Evolutionary conservation across 2,113 vertebrate species (phyloP).

Genomic region (Sturnira hondurensis): DNA sequence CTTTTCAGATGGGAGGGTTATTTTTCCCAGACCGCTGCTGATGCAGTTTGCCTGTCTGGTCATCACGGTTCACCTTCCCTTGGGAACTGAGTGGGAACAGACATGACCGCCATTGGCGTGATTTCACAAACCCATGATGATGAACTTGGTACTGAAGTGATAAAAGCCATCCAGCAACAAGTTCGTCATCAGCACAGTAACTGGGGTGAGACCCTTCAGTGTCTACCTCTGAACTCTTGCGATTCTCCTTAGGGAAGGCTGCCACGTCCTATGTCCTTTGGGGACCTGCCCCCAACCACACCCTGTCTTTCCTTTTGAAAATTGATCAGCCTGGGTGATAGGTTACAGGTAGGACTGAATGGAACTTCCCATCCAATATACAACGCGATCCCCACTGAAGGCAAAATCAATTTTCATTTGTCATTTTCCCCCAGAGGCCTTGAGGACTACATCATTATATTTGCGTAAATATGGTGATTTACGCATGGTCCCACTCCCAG

Average conservation of each 20-base stretch:
- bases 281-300: accelerated
- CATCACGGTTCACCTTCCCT: neutral
- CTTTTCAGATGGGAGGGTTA: neutral
- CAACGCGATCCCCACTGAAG: neutral
- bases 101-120: neutral
- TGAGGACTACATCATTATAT: neutral
- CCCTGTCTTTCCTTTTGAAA: neutral
- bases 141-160: neutral
- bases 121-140: neutral
- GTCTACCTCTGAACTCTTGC: neutral
- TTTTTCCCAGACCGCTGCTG: neutral
- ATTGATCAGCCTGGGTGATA: neutral
- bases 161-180: neutral
- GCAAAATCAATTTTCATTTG: conserved; percentile 36
- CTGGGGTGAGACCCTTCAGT: neutral
- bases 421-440: neutral
- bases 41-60: neutral
- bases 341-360: neutral
- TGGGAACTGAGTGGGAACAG: neutral
- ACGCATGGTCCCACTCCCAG: neutral
- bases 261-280: neutral
- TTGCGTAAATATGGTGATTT: neutral
- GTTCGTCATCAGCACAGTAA: neutral
- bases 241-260: neutral
- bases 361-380: neutral